A percentile compares a stretch with the other conserved stretches of the same genome.
phyloP scores from a whole-genome alignment of 2,888 invertebrate species.

The Cryptocephalus moraei region DNA sequence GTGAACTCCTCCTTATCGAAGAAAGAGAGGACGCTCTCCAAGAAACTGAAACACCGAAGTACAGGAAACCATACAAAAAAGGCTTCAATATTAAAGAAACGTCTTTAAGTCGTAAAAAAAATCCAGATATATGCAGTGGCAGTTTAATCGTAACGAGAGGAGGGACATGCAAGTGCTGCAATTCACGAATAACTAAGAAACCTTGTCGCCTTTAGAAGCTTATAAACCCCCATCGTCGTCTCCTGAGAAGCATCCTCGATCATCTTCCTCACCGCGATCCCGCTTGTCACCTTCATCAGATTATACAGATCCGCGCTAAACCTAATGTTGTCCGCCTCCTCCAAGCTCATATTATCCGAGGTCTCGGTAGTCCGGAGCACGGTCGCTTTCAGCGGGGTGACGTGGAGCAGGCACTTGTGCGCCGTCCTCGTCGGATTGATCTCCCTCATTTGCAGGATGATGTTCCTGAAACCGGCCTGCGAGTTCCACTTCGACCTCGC shows the following conservation, averaged over 20 bases:
- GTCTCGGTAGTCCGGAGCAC: slow-evolving; percentile 69
- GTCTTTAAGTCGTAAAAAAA: no score
- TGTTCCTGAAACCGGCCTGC: slow-evolving; percentile 46
- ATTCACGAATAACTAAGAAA: slow-evolving; percentile 52
- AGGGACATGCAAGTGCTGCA: no score
- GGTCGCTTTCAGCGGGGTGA: slow-evolving; percentile 57
- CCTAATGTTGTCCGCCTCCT: slow-evolving; percentile 25
- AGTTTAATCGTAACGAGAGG: no score
- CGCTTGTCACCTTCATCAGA: slow-evolving; percentile 53
- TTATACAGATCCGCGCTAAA: slow-evolving; percentile 54
- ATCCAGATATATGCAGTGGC: no score
- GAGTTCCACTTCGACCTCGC: slow-evolving; percentile 65
- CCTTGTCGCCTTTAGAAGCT: slow-evolving; percentile 50
- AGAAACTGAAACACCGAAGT: no score
- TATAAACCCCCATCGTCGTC: slow-evolving; percentile 50
- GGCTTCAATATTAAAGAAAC: no score
- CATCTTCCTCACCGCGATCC: slow-evolving; percentile 48
- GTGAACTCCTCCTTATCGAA: no score
- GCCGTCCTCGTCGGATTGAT: slow-evolving; percentile 25
- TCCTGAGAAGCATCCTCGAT: slow-evolving; percentile 47
- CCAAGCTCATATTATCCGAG: slow-evolving; percentile 53
- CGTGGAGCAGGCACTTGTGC: slow-evolving; percentile 39
- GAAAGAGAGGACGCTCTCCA: no score
- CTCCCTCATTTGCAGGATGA: slow-evolving; percentile 60
- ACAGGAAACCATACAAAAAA: no score